Base-by-base conservation (phyloP, 2,888 invertebrate species). In the Agriopis marginaria region DNA sequence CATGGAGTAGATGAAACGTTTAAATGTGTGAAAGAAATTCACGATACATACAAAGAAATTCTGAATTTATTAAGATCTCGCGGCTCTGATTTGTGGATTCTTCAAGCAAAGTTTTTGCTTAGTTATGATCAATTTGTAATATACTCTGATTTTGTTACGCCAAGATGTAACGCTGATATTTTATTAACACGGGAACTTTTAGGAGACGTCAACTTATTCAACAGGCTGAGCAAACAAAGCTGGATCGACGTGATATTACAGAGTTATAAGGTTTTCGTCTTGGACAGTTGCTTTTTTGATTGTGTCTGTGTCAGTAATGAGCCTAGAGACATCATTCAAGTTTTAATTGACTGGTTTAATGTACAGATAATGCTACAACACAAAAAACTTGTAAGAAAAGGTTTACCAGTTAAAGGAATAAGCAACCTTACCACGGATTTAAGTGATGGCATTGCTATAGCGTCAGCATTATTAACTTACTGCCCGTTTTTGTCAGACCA, bases 231-330 rank as follows among this genome's bases (percentile, higher is more conserved):
- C 73, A 94, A 93, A 78, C 94, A 93, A 81, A 91, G 92, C 71
- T 96, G 96, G 96, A 77, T 96, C 17, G 96, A 96, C 79, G 86
- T 96, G 47, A 89, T 96, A 76, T 82, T 96, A 65, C 96, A 96
- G 85, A 95, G 94, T 54, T 96, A 95, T 77, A 96, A 96, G 85
- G 92, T 94, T 32, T 94, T 95, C 55, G 85, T 95, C 7, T 85
- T 95, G 79, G 90, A 90, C 12, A 89, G 93, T 75, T 91, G 94
- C 72, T 93, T 93, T 71, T 91, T 92, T 80, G 93, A 94, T 58
- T 93, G 91, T 69, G 84, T 90, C 39, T 92, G 92, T 78, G 82
- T 89, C 32, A 90, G 82, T 75, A 80, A 82, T 11, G 78, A 88
- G 74, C 81, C 90, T 68, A 84, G 86, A 77, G 77, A 90, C 82